These are phyloP conservation scores for Rhagium mordax DNA, from an alignment of 2,888 invertebrate species.

Conservation along the genomic window DNA sequence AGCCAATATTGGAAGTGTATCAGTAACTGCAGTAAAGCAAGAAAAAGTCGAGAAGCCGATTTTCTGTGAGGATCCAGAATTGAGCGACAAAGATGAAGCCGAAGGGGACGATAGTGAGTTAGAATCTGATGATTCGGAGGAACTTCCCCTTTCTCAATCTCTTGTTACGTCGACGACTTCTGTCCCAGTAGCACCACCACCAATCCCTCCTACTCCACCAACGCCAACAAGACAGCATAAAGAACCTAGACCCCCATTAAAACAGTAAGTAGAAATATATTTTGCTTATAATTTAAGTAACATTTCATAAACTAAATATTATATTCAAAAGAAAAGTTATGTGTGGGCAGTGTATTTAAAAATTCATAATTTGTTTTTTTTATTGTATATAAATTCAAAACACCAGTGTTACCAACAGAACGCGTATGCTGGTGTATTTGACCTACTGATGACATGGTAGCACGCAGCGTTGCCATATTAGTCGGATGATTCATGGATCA, in stretches of 20 bases:
- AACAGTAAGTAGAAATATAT: slow-evolving; percentile 73
- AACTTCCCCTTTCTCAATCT: slow-evolving; percentile 58
- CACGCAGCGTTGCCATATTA: neutral
- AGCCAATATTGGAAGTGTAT: slow-evolving; percentile 76
- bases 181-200: slow-evolving; percentile 21
- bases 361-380: neutral
- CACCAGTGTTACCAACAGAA: slow-evolving; percentile 12
- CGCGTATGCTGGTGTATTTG: neutral
- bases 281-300: no score
- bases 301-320: no score
- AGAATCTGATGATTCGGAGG: slow-evolving; percentile 71
- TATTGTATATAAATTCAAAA: neutral
- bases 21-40: slow-evolving; percentile 68
- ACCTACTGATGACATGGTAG: slow-evolving; percentile 5
- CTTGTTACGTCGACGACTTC: slow-evolving; percentile 25
- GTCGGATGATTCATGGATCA: slow-evolving; percentile 13
- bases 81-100: slow-evolving; percentile 79
- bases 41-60: slow-evolving; percentile 70
- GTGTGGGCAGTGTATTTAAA: neutral
- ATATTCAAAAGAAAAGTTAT: no score
- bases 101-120: slow-evolving; percentile 85
- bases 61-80: slow-evolving; percentile 80
- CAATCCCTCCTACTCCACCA: slow-evolving; percentile 17
- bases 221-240: slow-evolving; percentile 36
- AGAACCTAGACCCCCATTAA: slow-evolving; percentile 72